Base-by-base conservation (phyloP, 2,888 invertebrate species). In the Pristionchus exspectatus region DNA sequence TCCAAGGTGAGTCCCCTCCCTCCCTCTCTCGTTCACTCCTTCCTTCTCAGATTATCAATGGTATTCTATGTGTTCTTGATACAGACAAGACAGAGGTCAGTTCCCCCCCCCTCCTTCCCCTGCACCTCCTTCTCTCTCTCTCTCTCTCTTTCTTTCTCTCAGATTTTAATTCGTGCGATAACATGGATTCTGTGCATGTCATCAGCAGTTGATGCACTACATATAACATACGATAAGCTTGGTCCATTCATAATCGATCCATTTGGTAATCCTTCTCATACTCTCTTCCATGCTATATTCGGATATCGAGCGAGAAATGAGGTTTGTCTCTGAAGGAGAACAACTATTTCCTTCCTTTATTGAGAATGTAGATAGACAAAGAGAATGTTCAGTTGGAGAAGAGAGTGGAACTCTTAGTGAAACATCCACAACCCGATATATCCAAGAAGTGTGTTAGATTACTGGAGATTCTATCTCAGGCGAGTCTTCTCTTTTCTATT, bases 1-100 rank as follows among this genome's bases (percentile, higher is more conserved):
- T 96, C 96, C 74, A 96, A 96, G 96, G 96, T 96, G 94, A 72
- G 72, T 5, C 66, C 24, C 7, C 72, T 27, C 33, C 33, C 33
- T 30, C 72, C 72, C 72, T 18, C 72, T 30, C 72, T 33, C 33
- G 3, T 33, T 30, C 72, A 33, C 33, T 30, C 18, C 30, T 16
- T 21, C 30, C 33, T 14, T 72, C 84, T 90, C 90, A 93, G 93
- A 89, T 93, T 1, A 93, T 94, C 5, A 92, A 93, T 18, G 94
- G 94, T 14, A 83, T 94, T 9, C 88, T 94, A 2, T 90, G 94
- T 33, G 92, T 94, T 30, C 90, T 94, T 66, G 94, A 94, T 83
- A 92, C 94, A 16, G 94, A 94, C 88, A 90, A 93, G 87, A 91
- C 92, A 44, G 94, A 94, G 87, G 94, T 94, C 21, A n/a, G 44